These are phyloP conservation scores for Boulengeromyrus knoepffleri DNA, from an alignment of 2,113 vertebrate species.

Conservation along the genomic window DNA sequence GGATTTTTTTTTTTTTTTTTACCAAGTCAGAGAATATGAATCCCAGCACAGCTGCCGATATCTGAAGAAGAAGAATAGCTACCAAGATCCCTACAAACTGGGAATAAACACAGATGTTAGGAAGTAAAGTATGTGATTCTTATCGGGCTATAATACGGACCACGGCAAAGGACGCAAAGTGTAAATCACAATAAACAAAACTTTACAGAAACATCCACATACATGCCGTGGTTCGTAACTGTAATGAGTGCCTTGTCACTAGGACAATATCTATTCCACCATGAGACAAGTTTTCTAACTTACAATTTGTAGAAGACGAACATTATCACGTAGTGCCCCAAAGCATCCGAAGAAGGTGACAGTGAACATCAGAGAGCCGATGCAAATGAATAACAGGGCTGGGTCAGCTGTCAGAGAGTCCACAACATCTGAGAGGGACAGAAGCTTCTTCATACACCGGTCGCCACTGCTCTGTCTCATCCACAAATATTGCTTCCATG, in stretches of 20 bases:
- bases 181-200: neutral
- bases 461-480: neutral
- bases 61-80: constrained; percentile 59
- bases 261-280: neutral
- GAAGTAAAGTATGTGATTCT: neutral
- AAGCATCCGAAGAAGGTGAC: constrained; percentile 68
- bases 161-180: neutral
- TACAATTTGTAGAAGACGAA: constrained; percentile 55
- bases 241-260: neutral
- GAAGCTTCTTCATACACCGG: neutral
- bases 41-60: constrained; percentile 52
- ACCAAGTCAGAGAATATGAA: constrained; percentile 67
- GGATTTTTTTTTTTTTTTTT: constrained; percentile 11
- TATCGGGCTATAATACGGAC: neutral
- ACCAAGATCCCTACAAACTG: constrained; percentile 63
- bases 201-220: neutral
- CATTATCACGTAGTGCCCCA: constrained; percentile 59
- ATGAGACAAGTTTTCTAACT: neutral
- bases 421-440: constrained; percentile 55
- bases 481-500: neutral
- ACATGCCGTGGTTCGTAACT: neutral
- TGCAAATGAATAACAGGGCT: constrained; percentile 57
- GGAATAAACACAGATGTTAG: constrained; percentile 11
- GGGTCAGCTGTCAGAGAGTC: constrained; percentile 63
- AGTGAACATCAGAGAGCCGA: constrained; percentile 59